Evolutionary conservation across 2,888 invertebrate species (phyloP), one percentile per base, ranked within the genome.

Genomic region (Lasioglossum villosulum): DNA sequence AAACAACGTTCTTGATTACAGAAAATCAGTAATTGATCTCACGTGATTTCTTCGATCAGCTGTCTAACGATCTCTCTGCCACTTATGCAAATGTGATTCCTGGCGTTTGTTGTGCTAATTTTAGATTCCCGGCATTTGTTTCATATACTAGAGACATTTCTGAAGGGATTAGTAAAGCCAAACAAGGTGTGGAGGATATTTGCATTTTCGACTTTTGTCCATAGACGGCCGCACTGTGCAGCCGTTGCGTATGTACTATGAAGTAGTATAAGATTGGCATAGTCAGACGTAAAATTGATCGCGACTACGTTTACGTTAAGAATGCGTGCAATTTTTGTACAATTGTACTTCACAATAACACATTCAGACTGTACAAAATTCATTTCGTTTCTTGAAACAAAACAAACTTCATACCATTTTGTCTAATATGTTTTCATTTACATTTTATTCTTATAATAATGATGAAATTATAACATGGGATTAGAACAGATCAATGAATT

Each of bases 221-320:
- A n/a, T n/a, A n/a, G n/a, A n/a, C n/a, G n/a, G n/a, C n/a, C n/a
- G n/a, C n/a, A n/a, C n/a, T n/a, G n/a, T n/a, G n/a, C n/a, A n/a
- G 16, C 8, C 2, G 66, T 1, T 16, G 66, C 8, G 19, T 34
- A 19, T 16, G n/a, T n/a, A n/a, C n/a, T n/a, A n/a, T n/a, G n/a
- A 66, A 77, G 77, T 77, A 77, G 77, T 68, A 70, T 37, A 34
- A n/a, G 70, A n/a, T 48, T 16, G 10, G 27, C 2, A 19, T 30
- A 37, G 37, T 19, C 77, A 77, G 77, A 70, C 77, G 34, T 63
- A 27, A 59, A 59, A 59, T 59, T 59, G 27, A 5, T 59, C 27
- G 59, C 59, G 14, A 27, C 56, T 27, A 2, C 27, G 56, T 27
- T 59, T 59, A 59, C 27, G 2, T 14, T 12, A 59, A 27, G 14